These are phyloP conservation scores for Schizothorax lantsangensis DNA, from an alignment of 2,797 vertebrate species.

Conservation along the genomic window DNA sequence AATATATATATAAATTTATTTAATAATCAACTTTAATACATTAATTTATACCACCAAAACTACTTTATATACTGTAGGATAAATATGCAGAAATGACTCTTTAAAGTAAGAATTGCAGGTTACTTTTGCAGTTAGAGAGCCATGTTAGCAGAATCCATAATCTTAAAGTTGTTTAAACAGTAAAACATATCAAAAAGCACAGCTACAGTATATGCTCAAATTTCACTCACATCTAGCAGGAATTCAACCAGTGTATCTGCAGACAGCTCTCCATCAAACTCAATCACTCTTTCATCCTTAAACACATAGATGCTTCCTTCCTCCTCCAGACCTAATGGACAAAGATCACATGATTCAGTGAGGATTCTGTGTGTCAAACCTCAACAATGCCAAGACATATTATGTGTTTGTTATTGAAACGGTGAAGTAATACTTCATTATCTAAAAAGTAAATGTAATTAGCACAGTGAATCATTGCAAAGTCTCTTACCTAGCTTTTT, in stretches of 20 bases:
- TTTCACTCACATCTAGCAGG: constrained; percentile 89
- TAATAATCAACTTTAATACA: too few species aligned
- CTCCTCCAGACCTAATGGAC: constrained; percentile 85
- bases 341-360: constrained; percentile 11
- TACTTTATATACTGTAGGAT: not conserved
- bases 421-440: not conserved
- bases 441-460: not conserved
- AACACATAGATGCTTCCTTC: constrained; percentile 94
- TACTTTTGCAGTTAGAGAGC: not conserved
- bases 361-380: not conserved
- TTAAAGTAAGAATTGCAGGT: not conserved
- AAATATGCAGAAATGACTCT: not conserved
- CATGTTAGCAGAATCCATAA: not conserved
- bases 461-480: not conserved
- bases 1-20: too few species aligned
- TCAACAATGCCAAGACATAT: not conserved
- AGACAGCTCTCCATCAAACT: constrained; percentile 95
- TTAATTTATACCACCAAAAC: too few species aligned
- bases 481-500: constrained; percentile 87
- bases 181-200: not conserved
- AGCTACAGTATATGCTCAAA: not conserved
- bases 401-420: not conserved
- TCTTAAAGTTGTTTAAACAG: not conserved
- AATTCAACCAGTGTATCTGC: constrained; percentile 96
- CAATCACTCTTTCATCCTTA: constrained; percentile 91